Conservation (phyloP, 2,888 invertebrate species). For the Agonopterix subpropinquella region DNA sequence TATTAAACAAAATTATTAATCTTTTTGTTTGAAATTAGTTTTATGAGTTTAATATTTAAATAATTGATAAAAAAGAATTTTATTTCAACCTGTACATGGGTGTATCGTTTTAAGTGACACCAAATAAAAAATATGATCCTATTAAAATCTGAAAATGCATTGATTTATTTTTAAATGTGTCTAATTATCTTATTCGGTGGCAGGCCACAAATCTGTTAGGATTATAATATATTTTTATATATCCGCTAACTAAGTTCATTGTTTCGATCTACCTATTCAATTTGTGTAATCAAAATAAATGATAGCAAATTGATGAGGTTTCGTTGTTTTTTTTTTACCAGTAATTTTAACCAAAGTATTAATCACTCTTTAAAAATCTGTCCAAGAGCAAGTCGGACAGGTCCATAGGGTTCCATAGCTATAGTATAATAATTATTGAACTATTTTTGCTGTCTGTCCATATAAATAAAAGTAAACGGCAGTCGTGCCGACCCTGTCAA, state of each 20-base stretch:
- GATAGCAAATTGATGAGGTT: constrained; percentile 60
- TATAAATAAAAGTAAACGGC: too few species aligned
- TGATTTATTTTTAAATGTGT: constrained; percentile 13
- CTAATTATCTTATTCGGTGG: constrained; percentile 53
- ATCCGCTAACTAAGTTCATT: constrained; percentile 43
- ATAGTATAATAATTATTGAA: too few species aligned
- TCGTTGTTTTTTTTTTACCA: constrained; percentile 30
- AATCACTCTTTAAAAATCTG: too few species aligned
- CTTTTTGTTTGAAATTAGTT: too few species aligned
- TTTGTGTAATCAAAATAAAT: constrained; percentile 71
- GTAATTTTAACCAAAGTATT: too few species aligned
- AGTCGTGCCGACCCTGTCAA: too few species aligned
- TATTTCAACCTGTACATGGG: constrained; percentile 3
- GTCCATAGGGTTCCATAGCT: too few species aligned
- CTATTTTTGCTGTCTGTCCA: too few species aligned
- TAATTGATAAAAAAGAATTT: too few species aligned
- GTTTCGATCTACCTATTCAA: constrained; percentile 62
- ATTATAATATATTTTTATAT: constrained; percentile 62
- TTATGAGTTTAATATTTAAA: too few species aligned
- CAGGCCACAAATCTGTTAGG: constrained; percentile 64
- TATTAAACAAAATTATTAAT: too few species aligned
- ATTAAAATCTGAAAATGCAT: constrained; percentile 26
- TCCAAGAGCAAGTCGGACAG: too few species aligned
- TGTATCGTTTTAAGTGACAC: constrained; percentile 26
- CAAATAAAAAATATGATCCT: constrained; percentile 42